A percentile compares a stretch with the other conserved stretches of the same genome.
Conservation (phyloP, 2,113 vertebrate genomes). For the Pterocles orientalis region DNA sequence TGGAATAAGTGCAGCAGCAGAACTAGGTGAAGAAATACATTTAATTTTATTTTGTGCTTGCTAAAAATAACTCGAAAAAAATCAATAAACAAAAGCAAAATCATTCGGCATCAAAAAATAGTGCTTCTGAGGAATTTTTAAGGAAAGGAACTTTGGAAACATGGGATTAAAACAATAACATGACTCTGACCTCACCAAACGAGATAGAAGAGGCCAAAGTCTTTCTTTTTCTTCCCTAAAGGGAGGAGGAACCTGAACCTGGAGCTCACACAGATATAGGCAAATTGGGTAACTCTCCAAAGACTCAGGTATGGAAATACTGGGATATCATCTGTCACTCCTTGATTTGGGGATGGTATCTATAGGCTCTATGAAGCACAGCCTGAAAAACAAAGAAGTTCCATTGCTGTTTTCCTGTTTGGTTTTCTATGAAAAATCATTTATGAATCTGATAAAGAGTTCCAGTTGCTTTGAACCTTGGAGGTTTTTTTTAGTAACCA, state of each 20-base stretch:
- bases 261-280: background rate
- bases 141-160: background rate
- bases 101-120: background rate
- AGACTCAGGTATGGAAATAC: background rate
- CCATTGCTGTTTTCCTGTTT: background rate
- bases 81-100: background rate
- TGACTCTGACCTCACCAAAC: background rate
- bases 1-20: background rate
- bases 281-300: background rate
- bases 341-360: background rate
- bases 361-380: background rate
- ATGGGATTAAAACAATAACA: background rate
- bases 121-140: background rate
- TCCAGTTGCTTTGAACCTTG: background rate
- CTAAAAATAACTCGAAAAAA: background rate
- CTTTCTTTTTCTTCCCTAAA: background rate
- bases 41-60: background rate
- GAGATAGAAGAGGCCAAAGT: background rate
- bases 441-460: background rate
- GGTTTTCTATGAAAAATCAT: background rate
- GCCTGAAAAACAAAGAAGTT: background rate
- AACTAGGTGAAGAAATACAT: background rate
- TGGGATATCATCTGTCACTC: background rate
- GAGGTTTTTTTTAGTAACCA: fast-evolving
- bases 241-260: background rate